Conservation (phyloP, 1,140 invertebrate species). For the Drosophila mojavensis region DNA sequence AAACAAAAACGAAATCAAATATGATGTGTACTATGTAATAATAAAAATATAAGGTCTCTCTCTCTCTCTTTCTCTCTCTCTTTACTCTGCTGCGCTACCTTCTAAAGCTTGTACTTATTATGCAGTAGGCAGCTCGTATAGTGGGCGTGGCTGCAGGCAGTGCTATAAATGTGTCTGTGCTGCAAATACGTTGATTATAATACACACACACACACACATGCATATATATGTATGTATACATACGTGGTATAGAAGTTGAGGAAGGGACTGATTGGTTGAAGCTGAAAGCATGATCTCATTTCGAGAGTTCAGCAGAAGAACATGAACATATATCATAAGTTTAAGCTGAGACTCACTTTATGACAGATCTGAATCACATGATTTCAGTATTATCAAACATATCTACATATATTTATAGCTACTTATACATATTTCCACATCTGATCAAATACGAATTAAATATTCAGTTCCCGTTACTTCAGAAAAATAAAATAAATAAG, state of each 20-base stretch:
- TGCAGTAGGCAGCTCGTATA: not conserved
- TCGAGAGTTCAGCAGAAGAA: not conserved
- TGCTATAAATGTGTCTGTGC: not conserved
- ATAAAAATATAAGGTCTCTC: slow-evolving; percentile 2
- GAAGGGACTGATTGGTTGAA: not conserved
- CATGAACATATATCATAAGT: not conserved
- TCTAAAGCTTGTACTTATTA: slow-evolving; percentile 6
- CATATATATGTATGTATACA: not conserved
- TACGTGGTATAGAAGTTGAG: not conserved
- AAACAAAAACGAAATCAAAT: slow-evolving; percentile 9
- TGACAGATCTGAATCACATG: no score
- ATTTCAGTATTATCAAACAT: no score
- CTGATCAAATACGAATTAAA: not conserved
- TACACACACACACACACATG: not conserved
- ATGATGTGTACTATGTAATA: slow-evolving; percentile 6
- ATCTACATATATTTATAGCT: no score
- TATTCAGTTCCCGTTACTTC: not conserved
- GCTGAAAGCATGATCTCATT: slow-evolving; percentile 25
- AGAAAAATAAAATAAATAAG: not conserved
- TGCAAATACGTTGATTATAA: slow-evolving; percentile 13
- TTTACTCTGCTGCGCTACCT: not conserved
- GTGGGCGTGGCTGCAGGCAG: not conserved
- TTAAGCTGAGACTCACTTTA: no score
- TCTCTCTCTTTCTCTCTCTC: not conserved
- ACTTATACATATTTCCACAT: no score